Conservation (phyloP, 2,113 vertebrate species). For the Turnix velox region DNA sequence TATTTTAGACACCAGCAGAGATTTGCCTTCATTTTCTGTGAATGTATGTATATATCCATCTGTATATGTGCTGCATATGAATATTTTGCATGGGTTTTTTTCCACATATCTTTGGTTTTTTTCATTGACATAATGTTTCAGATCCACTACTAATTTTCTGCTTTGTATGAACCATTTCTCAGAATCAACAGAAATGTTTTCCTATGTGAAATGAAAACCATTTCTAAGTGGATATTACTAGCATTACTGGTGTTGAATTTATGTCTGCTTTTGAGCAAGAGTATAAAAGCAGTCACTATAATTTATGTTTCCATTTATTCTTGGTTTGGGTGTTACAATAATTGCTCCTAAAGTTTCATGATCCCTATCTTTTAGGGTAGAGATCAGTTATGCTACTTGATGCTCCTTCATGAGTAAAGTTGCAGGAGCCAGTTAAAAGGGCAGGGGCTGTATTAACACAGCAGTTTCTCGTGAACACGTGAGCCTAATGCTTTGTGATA, state of each 20-base stretch:
- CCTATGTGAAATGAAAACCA: not conserved
- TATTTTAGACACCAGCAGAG: not conserved
- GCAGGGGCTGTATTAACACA: not conserved
- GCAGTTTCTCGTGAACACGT: not conserved
- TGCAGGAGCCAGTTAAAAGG: not conserved
- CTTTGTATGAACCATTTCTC: not conserved
- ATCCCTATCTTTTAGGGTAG: not conserved
- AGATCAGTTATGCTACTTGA: not conserved
- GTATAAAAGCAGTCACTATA: not conserved
- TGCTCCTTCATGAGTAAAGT: not conserved
- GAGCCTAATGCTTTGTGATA: slow-evolving; percentile 49
- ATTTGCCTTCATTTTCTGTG: not conserved
- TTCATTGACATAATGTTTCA: not conserved
- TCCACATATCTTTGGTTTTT: not conserved
- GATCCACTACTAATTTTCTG: not conserved
- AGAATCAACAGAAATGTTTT: not conserved
- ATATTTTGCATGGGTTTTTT: not conserved
- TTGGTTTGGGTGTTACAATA: not conserved
- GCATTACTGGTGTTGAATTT: not conserved
- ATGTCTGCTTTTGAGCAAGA: not conserved
- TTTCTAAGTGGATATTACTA: not conserved
- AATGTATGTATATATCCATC: not conserved
- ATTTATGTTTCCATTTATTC: not conserved
- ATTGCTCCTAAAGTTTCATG: not conserved
- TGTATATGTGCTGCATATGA: not conserved